Evolutionary conservation across 30 jellyfish, hydroid and myxozoan species (phyloP).

Genomic region (Chironex yamaguchii): DNA sequence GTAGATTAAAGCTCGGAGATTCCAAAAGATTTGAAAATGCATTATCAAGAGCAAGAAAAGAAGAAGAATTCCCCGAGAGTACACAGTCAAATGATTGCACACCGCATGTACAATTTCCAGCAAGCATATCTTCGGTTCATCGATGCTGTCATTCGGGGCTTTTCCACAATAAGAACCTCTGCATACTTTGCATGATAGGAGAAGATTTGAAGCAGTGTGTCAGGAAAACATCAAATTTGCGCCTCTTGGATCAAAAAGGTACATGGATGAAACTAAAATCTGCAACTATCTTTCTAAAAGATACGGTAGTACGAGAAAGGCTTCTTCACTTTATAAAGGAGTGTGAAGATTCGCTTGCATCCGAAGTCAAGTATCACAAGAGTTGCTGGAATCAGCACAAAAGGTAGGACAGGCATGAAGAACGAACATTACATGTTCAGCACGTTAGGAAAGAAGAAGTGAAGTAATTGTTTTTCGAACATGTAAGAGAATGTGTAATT

Average conservation of each 20-base stretch:
- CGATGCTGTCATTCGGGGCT: constrained; percentile 9
- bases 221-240: constrained; percentile 34
- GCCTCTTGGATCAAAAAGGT: constrained; percentile 11
- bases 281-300: constrained; percentile 12
- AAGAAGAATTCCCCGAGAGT: constrained; percentile 30
- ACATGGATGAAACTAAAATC: constrained; percentile 12
- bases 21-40: constrained; percentile 20
- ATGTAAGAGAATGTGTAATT: not conserved
- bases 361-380: constrained; percentile 8
- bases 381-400: constrained; percentile 34
- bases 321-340: not conserved
- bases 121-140: constrained; percentile 15
- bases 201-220: constrained; percentile 27
- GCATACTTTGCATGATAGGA: constrained; percentile 22
- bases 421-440: constrained; percentile 5
- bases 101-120: constrained; percentile 16
- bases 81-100: constrained; percentile 24
- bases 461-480: constrained; percentile 2
- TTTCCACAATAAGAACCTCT: constrained; percentile 3
- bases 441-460: constrained; percentile 9
- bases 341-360: constrained; percentile 15
- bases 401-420: not conserved
- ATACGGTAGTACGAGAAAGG: constrained; percentile 17
- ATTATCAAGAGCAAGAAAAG: constrained; percentile 8
- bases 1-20: constrained; percentile 25